Evolutionary conservation across 2,888 invertebrate species (phyloP).

Genomic region (Zaprionus obscuricornis): DNA sequence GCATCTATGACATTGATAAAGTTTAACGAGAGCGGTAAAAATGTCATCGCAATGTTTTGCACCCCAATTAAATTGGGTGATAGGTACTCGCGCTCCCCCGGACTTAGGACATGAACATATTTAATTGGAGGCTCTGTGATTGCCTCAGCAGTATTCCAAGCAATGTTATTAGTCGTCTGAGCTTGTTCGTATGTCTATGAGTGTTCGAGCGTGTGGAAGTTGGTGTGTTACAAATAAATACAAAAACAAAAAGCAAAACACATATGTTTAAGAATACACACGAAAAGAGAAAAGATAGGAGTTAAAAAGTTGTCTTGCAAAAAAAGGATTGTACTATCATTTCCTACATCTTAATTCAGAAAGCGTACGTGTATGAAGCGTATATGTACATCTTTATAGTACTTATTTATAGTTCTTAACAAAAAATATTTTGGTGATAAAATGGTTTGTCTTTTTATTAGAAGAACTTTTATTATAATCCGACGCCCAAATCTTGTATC

Average conservation of each 20-base stretch:
- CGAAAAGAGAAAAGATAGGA: constrained; percentile 27
- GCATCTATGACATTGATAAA: constrained; percentile 82
- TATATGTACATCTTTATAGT: too few relatives aligned
- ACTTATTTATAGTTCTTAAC: too few relatives aligned
- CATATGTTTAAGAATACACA: constrained; percentile 63
- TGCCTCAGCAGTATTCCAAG: constrained; percentile 35
- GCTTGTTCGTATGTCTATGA: constrained; percentile 18
- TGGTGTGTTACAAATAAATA: constrained; percentile 49
- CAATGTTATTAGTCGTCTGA: constrained; percentile 22
- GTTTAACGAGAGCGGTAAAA: constrained; percentile 80
- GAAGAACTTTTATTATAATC: too few relatives aligned
- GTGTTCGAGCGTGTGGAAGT: constrained; percentile 24
- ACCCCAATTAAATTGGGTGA: constrained; percentile 82
- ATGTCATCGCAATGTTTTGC: constrained; percentile 82
- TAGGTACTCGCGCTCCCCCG: constrained; percentile 81
- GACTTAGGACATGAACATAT: constrained; percentile 79
- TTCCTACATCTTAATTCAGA: too few relatives aligned
- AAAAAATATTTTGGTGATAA: too few relatives aligned
- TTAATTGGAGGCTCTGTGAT: constrained; percentile 75
- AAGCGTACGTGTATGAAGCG: too few relatives aligned
- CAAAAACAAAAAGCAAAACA: constrained; percentile 67
- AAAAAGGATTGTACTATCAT: constrained; percentile 4
- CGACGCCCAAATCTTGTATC: too few relatives aligned
- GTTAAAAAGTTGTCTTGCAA: constrained; percentile 13
- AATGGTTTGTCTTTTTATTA: too few relatives aligned